These are phyloP conservation scores for Serripes groenlandicus DNA, from an alignment of 2,888 invertebrate species.

Conservation along the genomic window DNA sequence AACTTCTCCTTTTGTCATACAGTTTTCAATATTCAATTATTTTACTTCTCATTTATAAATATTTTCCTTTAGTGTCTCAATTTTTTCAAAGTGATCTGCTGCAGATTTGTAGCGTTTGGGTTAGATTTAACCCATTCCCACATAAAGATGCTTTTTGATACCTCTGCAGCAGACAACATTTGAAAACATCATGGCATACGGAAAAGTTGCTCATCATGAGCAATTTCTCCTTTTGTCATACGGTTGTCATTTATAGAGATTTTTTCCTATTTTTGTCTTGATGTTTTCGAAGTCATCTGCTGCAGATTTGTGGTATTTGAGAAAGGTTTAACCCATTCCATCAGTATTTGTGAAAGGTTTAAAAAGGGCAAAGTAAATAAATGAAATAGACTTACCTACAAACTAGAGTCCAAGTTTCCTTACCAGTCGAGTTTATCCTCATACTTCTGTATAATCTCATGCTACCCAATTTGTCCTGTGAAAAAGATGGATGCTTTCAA, in stretches of 20 bases:
- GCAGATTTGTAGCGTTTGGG: too few relatives aligned
- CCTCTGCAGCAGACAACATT: too few relatives aligned
- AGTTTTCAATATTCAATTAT: too few relatives aligned
- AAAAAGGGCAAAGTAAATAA: not conserved
- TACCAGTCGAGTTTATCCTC: conserved; percentile 31
- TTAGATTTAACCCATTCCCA: too few relatives aligned
- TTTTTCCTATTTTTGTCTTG: not conserved
- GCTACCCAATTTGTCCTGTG: conserved; percentile 29
- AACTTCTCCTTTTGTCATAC: too few relatives aligned
- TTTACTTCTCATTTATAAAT: too few relatives aligned
- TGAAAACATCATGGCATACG: not conserved
- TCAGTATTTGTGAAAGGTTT: not conserved
- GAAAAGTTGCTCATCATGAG: not conserved
- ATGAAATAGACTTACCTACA: conserved; percentile 37
- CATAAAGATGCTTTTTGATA: too few relatives aligned
- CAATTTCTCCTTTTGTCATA: not conserved
- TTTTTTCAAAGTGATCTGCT: too few relatives aligned
- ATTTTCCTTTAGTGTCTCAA: too few relatives aligned
- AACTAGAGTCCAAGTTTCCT: conserved; percentile 49
- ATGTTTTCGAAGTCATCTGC: not conserved
- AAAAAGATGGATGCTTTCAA: too few relatives aligned
- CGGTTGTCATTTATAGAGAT: not conserved
- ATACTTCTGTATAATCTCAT: conserved; percentile 45
- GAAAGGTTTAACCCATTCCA: not conserved
- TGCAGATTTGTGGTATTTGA: not conserved